Evolutionary conservation across 2,797 vertebrate genomes (phyloP), one percentile per base, ranked within the genome.

Genomic region (Cossypha dichroa): DNA sequence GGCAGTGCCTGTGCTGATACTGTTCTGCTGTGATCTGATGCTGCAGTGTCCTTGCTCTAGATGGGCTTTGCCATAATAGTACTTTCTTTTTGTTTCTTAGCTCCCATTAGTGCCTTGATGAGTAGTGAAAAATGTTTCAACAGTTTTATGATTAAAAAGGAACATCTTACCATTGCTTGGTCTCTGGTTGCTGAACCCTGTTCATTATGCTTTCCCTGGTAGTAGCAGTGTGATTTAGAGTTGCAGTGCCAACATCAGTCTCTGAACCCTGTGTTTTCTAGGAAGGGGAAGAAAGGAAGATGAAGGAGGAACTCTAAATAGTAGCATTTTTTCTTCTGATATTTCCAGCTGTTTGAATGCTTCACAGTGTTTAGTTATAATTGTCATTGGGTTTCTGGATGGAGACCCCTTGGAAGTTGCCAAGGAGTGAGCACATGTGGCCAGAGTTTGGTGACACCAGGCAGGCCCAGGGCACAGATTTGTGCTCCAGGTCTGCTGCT

Each of bases 241-340:
- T 49, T 93, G 29, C 76, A 80, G 45, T 11, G 23, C 70, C 31
- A 76, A 51, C 41, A 63, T 75, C 82, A 34, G 73, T 40, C 75
- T 96, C 63, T 94, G 79, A 94, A 78, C 70, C 60, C 13, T 58
- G 11, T 85, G 23, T 68, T 95, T 41, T 95, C 52, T 78, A 25
- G 33, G 43, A 89, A 85, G n/a, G 46, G 56, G 22, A 66, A 81
- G 79, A 62, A 69, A 87, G 49, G 33, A 73, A 21, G 48, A 52
- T 48, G 46, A 48, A 75, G 55, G 43, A 81, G 43, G 51, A 81
- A 77, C 40, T 43, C 20, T 48, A 40, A 74, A 46, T 34, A 45
- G 51, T 29, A 55, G 33, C 26, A 33, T 34, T 81, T 46, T 66
- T 76, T 84, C 22, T 74, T 67, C 34, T 64, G 46, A 45, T 18